Base-by-base conservation (phyloP, 2,888 invertebrate genomes). In the Clitarchus hookeri region DNA sequence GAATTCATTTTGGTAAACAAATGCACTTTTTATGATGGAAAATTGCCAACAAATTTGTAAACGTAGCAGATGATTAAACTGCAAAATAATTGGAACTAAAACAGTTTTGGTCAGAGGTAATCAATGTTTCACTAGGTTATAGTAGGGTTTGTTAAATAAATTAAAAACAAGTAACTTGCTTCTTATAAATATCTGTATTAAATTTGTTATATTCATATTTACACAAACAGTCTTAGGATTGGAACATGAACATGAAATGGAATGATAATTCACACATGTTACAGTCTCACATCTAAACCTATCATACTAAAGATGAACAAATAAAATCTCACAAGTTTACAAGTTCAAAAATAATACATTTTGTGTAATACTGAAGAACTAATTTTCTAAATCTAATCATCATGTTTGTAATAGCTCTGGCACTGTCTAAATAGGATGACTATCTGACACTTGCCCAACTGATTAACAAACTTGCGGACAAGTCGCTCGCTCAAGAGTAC, bases 331-430 rank as follows among this genome's bases (percentile, higher is more conserved):
- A 48, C 48, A 48, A 13, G 8, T 48, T 16, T 48, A 1, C 48
- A 48, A 48, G 16, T 48, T 48, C 11, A 48, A 48, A 65, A 65
- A 65, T 23, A 65, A n/a, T 53, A 53, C 19, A 53, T 53, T 53
- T 53, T 16, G 12, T 12, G 53, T 53, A 53, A 16, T 53, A 53
- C 19, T 53, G 12, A 16, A 53, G 6, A 65, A 65, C 16, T 16
- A n/a, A n/a, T 9, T 0, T 65, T 65, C 23, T 65, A 65, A 65
- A 65, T 65, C 65, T 23, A 65, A 65, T n/a, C n/a, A 65, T 9
- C 65, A 65, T n/a, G 65, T 65, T 65, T 65, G 19, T 36, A 27
- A 82, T 44, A 82, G 82, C 82, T 82, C 82, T 82, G 82, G 82
- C 82, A 82, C 82, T 82, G 36, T 44, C 36, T 36, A 27, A n/a